phyloP scores from a whole-genome alignment of 2,888 invertebrate species.

The Trypoxylon attenuatum region DNA sequence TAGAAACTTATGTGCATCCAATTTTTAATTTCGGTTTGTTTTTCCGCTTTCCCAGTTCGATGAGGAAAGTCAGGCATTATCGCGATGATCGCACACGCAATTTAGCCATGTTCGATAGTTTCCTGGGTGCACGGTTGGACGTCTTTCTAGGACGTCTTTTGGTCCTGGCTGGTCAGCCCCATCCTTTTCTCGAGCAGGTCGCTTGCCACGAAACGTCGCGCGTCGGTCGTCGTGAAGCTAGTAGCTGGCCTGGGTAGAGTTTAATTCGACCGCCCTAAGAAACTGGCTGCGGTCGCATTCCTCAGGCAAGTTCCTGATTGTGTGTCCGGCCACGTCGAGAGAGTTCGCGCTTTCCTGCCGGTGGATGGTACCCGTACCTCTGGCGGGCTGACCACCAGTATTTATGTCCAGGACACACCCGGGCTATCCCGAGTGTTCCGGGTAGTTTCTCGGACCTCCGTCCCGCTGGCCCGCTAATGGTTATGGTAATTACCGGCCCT shows the following conservation, averaged over 20 bases:
- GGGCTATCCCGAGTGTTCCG: slow-evolving; percentile 60
- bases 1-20: too few species aligned
- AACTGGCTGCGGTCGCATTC: slow-evolving; percentile 73
- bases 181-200: not conserved
- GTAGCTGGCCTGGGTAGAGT: slow-evolving; percentile 66
- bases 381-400: slow-evolving; percentile 69
- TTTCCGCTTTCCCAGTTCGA: too few species aligned
- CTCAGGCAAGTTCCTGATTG: slow-evolving; percentile 74
- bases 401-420: slow-evolving; percentile 70
- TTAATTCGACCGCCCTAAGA: slow-evolving; percentile 74
- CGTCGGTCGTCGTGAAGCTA: slow-evolving; percentile 55
- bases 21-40: too few species aligned
- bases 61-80: too few species aligned
- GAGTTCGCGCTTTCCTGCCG: slow-evolving; percentile 61
- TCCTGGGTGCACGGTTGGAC: slow-evolving; percentile 36
- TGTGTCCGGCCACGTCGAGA: slow-evolving; percentile 66
- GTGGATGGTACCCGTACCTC: slow-evolving; percentile 60
- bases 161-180: too few species aligned
- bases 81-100: not conserved
- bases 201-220: slow-evolving; percentile 27
- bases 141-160: slow-evolving; percentile 40
- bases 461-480: slow-evolving; percentile 69
- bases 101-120: slow-evolving; percentile 47
- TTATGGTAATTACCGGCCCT: slow-evolving; percentile 74
- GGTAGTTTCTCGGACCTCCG: slow-evolving; percentile 62